A percentile compares a stretch with the other conserved stretches of the same genome.
Conservation (phyloP, 1,140 invertebrate genomes). For the Drosophila mojavensis region DNA sequence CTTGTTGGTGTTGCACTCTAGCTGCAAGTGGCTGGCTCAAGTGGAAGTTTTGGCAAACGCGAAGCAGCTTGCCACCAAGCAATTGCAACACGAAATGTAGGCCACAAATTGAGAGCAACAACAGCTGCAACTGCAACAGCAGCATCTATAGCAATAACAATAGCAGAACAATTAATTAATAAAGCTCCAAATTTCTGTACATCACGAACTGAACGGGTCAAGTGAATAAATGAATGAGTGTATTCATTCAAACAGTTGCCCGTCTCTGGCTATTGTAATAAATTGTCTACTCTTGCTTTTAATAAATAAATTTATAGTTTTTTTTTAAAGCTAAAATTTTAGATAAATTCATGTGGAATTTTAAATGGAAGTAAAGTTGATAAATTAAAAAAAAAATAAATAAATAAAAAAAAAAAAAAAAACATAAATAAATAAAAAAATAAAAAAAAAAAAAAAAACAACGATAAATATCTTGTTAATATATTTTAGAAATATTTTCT, state of each 20-base stretch:
- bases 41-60: constrained; percentile 48
- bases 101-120: constrained; percentile 51
- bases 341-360: too few species aligned
- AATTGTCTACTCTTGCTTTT: too few species aligned
- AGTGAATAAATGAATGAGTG: not conserved
- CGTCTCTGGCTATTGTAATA: not conserved
- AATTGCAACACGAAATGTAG: constrained; percentile 42
- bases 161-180: constrained; percentile 31
- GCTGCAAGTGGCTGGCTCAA: constrained; percentile 46
- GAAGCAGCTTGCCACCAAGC: not conserved
- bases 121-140: constrained; percentile 9
- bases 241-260: not conserved
- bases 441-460: too few species aligned
- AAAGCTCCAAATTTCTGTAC: constrained; percentile 31
- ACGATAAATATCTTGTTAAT: too few species aligned
- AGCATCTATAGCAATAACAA: constrained; percentile 32
- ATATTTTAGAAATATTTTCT: too few species aligned
- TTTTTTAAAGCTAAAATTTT: too few species aligned
- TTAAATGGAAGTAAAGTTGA: too few species aligned
- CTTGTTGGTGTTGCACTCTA: not conserved
- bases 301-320: too few species aligned
- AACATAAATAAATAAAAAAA: too few species aligned
- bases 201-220: not conserved
- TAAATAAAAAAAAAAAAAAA: too few species aligned
- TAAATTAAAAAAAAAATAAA: too few species aligned